Conservation (phyloP, 2,888 invertebrate species). For the Apamea anceps region DNA sequence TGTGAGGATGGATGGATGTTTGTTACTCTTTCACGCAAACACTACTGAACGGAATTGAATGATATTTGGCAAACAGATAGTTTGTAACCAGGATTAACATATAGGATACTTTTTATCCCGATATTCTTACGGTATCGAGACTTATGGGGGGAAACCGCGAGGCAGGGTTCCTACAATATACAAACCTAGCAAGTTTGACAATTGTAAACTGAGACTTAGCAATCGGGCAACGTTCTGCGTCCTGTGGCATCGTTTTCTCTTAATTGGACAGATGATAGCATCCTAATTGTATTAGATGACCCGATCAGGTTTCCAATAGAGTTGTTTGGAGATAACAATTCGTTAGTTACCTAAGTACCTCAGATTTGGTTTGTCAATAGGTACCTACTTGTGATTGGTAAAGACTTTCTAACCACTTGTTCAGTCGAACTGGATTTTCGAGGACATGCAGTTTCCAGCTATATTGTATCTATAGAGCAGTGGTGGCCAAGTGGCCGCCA, state of each 20-base stretch:
- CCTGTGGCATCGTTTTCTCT: constrained; percentile 14
- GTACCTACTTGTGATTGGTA: background rate
- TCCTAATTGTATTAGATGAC: constrained; percentile 22
- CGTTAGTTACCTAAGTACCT: no score
- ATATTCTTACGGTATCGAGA: no score
- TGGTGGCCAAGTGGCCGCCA: no score
- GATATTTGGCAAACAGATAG: no score
- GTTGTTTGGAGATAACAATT: constrained; percentile 1
- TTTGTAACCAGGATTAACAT: no score
- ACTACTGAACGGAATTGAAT: no score
- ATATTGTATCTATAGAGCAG: no score
- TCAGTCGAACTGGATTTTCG: background rate
- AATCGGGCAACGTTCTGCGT: background rate
- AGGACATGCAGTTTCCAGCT: background rate
- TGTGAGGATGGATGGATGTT: no score
- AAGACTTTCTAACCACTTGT: background rate
- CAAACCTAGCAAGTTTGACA: background rate
- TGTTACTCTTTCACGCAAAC: no score
- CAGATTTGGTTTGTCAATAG: background rate
- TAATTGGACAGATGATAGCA: constrained; percentile 11
- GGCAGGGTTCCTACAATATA: background rate
- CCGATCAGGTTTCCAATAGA: constrained; percentile 10
- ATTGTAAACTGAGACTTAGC: background rate
- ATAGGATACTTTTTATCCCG: no score
- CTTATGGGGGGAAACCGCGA: no score